A percentile compares a stretch with the other conserved stretches of the same genome.
Evolutionary conservation across 1,140 invertebrate species (phyloP).

Genomic region (Onthophagus taurus): DNA sequence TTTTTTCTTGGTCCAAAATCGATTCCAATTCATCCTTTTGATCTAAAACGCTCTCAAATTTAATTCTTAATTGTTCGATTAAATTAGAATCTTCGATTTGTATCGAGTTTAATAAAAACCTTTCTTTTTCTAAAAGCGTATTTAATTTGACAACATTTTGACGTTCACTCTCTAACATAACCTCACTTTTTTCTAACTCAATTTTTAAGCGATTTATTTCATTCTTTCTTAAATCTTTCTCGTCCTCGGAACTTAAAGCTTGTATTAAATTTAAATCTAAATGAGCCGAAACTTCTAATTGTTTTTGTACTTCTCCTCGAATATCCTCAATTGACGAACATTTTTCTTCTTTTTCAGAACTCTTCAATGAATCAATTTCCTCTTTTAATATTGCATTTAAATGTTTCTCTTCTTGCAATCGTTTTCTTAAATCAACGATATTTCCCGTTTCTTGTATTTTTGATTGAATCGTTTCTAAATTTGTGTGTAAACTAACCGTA

Average conservation of each 20-base stretch:
- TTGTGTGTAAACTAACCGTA: conserved; percentile 39
- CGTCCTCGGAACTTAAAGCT: conserved; percentile 25
- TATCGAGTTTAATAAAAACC: conserved; percentile 40
- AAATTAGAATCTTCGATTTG: conserved; percentile 51
- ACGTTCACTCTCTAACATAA: conserved; percentile 39
- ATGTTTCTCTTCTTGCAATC: conserved; percentile 35
- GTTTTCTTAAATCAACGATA: conserved; percentile 35
- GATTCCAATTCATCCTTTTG: conserved; percentile 53
- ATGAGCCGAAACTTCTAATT: conserved; percentile 48
- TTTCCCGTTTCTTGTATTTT: conserved; percentile 43
- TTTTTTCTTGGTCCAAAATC: conserved; percentile 44
- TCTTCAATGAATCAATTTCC: conserved; percentile 26
- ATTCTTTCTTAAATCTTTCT: conserved; percentile 35
- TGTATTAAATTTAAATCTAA: conserved; percentile 48
- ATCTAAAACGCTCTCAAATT: conserved; percentile 49
- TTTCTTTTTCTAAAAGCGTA: conserved; percentile 42
- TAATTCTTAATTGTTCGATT: conserved; percentile 50
- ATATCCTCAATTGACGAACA: conserved; percentile 47
- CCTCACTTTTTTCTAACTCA: conserved; percentile 32
- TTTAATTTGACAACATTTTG: conserved; percentile 41
- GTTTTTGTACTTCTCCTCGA: conserved; percentile 44
- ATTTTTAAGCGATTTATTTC: conserved; percentile 20
- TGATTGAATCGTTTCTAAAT: conserved; percentile 42
- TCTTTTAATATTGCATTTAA: conserved; percentile 35
- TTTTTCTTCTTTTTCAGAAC: conserved; percentile 14